These are phyloP conservation scores for Meliscaeva auricollis DNA, from an alignment of 2,888 invertebrate species.

Conservation along the genomic window DNA sequence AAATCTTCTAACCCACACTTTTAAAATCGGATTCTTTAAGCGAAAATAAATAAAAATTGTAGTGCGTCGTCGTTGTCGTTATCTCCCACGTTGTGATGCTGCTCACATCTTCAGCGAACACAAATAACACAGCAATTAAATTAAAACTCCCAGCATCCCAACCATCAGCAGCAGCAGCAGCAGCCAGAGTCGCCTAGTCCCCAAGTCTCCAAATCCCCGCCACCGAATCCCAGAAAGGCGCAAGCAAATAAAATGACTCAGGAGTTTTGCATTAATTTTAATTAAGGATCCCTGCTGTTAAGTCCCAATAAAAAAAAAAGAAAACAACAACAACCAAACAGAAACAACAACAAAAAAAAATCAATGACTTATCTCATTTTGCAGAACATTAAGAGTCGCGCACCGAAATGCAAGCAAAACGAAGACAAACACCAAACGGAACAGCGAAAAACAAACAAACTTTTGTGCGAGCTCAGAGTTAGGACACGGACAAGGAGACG, in stretches of 20 bases:
- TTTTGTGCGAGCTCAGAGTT: constrained; percentile 36
- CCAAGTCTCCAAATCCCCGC: background rate
- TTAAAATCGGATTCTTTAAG: constrained; percentile 24
- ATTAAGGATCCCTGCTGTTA: constrained; percentile 75
- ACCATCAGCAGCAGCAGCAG: background rate
- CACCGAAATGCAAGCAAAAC: constrained; percentile 72
- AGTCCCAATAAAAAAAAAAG: constrained; percentile 40
- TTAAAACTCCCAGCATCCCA: constrained; percentile 62
- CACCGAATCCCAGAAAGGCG: constrained; percentile 18
- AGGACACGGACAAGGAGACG: background rate
- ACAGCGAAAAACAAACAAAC: constrained; percentile 57
- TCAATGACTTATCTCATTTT: constrained; percentile 74
- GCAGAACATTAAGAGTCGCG: constrained; percentile 75
- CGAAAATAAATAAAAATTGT: constrained; percentile 37
- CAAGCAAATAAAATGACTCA: constrained; percentile 76
- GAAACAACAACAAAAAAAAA: constrained; percentile 56
- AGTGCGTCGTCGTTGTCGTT: constrained; percentile 63
- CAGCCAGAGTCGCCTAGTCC: background rate
- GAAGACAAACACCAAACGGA: constrained; percentile 60
- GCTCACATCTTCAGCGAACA: constrained; percentile 66
- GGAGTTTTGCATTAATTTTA: constrained; percentile 78
- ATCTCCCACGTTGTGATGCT: constrained; percentile 71
- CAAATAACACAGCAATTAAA: constrained; percentile 76
- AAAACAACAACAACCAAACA: constrained; percentile 43
- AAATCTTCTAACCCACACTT: constrained; percentile 15